Evolutionary conservation across 2,797 vertebrate genomes (phyloP), one percentile per base, ranked within the genome.

Genomic region (Myripristis jacobus): DNA sequence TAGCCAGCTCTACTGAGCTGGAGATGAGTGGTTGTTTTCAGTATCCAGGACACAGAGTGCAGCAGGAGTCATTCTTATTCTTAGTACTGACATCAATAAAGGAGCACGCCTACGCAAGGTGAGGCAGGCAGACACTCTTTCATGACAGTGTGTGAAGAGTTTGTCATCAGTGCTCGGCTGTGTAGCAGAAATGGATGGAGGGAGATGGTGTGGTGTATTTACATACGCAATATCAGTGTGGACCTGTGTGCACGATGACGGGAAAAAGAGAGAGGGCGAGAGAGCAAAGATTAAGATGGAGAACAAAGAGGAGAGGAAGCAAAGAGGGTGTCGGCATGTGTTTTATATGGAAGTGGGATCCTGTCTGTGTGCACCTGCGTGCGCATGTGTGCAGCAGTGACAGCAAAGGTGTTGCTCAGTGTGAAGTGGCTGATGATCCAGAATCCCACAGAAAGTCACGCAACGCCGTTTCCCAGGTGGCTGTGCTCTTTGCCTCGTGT

Each of bases 1-100:
- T 82, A 85, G 82, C 83, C 83, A 74, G 81, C 79, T 79, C 82
- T 77, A 80, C 87, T 79, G 74, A 83, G 79, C 79, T 58, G 48
- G 74, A 73, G 82, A 75, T 73, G 77, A 84, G 83, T 81, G 76
- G 61, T 68, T 76, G 52, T 80, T 85, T 74, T 79, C 38, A 43
- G 77, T 89, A 81, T 90, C 82, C 85, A 71, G 80, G 83, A 77
- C 79, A 72, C 70, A 56, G 76, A 81, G 74, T 77, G 1, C 84
- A 89, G 83, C 77, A 66, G 79, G 82, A 88, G 56, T 56, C 77
- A 54, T 80, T 80, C 84, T 87, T 75, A 70, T 82, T 88, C 87
- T 82, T 78, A 44, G 67, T 72, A 72, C 69, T 34, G 58, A 80
- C 86, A 81, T 84, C 78, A 83, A 83, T 85, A 64, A 81, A 74